These are phyloP conservation scores for Pteruthius melanotis DNA, from an alignment of 2,113 vertebrate genomes.

Conservation along the genomic window DNA sequence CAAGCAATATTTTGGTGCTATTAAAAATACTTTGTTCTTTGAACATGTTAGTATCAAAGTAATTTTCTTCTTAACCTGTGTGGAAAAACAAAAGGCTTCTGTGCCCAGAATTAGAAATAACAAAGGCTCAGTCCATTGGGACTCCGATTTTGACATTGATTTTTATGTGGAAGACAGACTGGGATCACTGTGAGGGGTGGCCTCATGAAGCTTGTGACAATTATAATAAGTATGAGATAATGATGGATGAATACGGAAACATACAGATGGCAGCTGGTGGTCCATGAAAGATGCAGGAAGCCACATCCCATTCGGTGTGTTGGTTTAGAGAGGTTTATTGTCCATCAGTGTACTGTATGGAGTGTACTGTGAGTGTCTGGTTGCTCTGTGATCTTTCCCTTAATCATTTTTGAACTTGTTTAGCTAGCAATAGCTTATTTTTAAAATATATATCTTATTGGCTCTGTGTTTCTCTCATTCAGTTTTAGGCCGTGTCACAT, in stretches of 20 bases:
- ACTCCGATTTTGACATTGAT: neutral
- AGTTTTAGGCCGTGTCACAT: neutral
- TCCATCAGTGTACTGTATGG: neutral
- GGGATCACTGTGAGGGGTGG: neutral
- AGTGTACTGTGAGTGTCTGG: fast-evolving
- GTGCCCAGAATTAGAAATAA: neutral
- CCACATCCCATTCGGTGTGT: neutral
- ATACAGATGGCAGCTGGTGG: neutral
- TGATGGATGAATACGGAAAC: neutral
- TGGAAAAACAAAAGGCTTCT: neutral
- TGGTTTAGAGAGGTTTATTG: neutral
- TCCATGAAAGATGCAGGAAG: neutral
- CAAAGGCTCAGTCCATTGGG: neutral
- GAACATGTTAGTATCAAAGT: neutral
- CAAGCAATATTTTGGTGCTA: neutral
- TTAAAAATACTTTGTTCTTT: neutral
- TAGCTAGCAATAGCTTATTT: neutral
- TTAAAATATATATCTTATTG: neutral
- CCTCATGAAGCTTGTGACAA: neutral
- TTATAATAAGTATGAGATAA: neutral
- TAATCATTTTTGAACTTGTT: neutral
- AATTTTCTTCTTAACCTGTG: neutral
- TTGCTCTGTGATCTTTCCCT: neutral
- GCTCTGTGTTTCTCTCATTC: neutral
- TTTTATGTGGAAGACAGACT: neutral